Evolutionary conservation across 2,888 invertebrate species (phyloP), one percentile per base, ranked within the genome.

Genomic region (Parapristionchus giblindavisi): DNA sequence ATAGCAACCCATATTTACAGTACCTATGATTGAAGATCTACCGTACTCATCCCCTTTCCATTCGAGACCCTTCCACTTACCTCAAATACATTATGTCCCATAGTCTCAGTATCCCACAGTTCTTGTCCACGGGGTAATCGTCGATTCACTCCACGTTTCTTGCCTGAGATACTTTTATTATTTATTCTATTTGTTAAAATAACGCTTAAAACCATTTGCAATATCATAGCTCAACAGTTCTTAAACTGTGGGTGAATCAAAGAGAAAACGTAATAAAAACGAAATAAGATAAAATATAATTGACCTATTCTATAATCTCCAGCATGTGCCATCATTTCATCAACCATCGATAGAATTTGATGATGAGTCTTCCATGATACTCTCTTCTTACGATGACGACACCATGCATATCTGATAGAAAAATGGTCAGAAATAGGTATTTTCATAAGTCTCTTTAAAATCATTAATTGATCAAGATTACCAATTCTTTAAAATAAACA

Each of bases 51-150:
- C 21, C 4, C 36, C 38, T 27, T 63, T 29, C 32, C 14, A 27
- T 32, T 27, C 14, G 17, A n/a, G 21, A 3, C 6, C 58, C 27
- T 3, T 32, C 43, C 4, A 38, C 71, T 51, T 17, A 85, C 85
- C 73, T 83, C 76, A 77, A 81, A 87, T 8, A 87, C 85, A 60
- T 87, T 83, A 72, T 87, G 87, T 6, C 87, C 87, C 84, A 85
- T 85, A 14, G 87, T 86, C 77, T 87, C 87, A 4, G 84, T 84
- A 76, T 85, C 84, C 85, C 84, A 86, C 8, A 87, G 74, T 70
- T 87, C 85, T 73, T 80, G 80, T n/a, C 87, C 87, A 54, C 87
- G 80, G 24, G 87, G 87, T 21, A 87, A 76, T 60, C 84, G 79
- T 43, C 75, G 79, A 58, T 83, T 83, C 34, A 85, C 85, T n/a